Evolutionary conservation across 2,797 vertebrate genomes (phyloP).

Genomic region (Scyliorhinus canicula): DNA sequence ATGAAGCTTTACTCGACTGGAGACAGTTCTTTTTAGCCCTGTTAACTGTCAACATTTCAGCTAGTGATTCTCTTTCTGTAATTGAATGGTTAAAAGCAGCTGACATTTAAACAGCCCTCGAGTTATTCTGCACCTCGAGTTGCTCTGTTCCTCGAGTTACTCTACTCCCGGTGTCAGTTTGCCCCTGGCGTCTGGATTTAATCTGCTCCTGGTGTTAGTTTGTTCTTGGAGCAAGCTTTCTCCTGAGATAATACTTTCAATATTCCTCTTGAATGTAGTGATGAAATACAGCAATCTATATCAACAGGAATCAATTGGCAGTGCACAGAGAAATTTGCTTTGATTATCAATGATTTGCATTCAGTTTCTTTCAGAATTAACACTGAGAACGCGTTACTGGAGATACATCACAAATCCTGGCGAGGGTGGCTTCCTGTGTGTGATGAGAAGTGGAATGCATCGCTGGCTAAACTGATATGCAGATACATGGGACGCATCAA

Average conservation of each 20-base stretch:
- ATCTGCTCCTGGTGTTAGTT: no score
- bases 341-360: background rate
- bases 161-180: background rate
- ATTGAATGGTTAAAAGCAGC: background rate
- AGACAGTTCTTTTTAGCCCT: background rate
- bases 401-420: background rate
- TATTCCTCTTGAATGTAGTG: background rate
- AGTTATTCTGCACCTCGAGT: background rate
- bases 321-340: background rate
- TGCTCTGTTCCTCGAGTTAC: background rate
- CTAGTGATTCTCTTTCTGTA: background rate
- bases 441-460: background rate
- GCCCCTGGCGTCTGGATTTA: background rate
- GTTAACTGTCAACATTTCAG: background rate
- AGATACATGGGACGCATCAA: slow-evolving; percentile 26
- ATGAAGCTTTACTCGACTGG: background rate
- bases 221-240: background rate
- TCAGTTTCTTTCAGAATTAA: slow-evolving; percentile 36
- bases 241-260: background rate
- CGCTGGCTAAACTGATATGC: background rate
- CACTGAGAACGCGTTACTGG: background rate
- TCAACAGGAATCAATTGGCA: background rate
- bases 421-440: slow-evolving; percentile 18
- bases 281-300: background rate
- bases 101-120: background rate